Evolutionary conservation across 1,140 invertebrate species (phyloP), one percentile per base, ranked within the genome.

Genomic region (Drosophila sp.): DNA sequence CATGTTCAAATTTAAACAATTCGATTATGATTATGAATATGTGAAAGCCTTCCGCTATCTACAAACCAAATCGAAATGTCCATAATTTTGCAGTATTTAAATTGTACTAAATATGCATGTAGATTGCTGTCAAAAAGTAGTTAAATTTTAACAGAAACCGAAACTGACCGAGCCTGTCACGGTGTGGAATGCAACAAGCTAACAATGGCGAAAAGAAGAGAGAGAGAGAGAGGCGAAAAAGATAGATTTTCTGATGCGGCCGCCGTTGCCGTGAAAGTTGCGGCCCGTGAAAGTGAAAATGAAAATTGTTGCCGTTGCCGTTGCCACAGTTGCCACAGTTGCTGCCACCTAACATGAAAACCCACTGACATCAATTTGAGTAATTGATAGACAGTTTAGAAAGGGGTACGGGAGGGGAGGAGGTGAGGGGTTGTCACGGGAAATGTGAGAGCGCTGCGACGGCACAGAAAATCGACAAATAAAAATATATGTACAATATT

Each of bases 261-360:
- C 16, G 18, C 36, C 6, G 36, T 40, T 40, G 53, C 36, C 46
- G 81, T 80, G 81, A 86, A 86, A 86, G 81, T 86, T 77, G 61
- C 48, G 45, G 63, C 57, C 48, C 48, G 80, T 69, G 80, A 84
- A 84, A 84, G 81, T 86, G 81, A 86, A 84, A 86, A 86, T 75
- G 81, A 74, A 84, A 80, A 80, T 72, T 53, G 11, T 50, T 29
- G 41, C n/a, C 8, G 43, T 25, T 13, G 21, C 2, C 27, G 32
- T 36, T 61, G 43, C 25, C 27, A 13, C 18, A 11, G 16, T 14
- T 21, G 34, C 32, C 7, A 13, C 9, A 29, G 48, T 11, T 34
- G 50, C 16, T 21, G 34, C 51, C 43, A 46, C 8, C 38, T 72
- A 69, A 45, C 76, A 70, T 75, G 79, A 50, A 77, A 73, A 80